Base-by-base conservation (phyloP, 1,140 invertebrate species). In the Sesamia nonagrioides region DNA sequence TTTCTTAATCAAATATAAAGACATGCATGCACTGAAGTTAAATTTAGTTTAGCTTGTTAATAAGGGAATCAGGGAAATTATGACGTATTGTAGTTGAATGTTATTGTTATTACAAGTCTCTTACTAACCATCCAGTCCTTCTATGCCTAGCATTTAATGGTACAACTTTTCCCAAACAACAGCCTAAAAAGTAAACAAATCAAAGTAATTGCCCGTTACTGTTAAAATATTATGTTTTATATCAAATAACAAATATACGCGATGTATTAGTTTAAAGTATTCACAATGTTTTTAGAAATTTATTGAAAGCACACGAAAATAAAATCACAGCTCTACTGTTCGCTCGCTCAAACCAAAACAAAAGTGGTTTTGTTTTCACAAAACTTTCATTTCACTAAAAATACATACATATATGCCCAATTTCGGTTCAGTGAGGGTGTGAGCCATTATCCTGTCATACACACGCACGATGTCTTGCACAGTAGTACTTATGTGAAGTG, bases 381-480 rank as follows among this genome's bases (percentile, higher is more conserved):
- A 60, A 61, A 75, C 37, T 63, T 56, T 79, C 77, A 73, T 73
- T 58, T 73, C 35, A 56, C 54, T 54, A n/a, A 73, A 68, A 68
- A 68, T 68, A 21, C 17, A 82, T 78, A 82, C 72, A 88, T 76
- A 89, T 89, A 88, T 86, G 89, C 82, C 78, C 83, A 86, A 88
- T 87, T 86, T 84, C 21, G 50, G 54, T 81, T 56, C 58, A 77
- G 72, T 73, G 82, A 84, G 92, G 92, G 93, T 90, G 91, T 92
- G 85, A 90, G 89, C 88, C 89, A 94, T 94, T 94, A 93, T 91
- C 83, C 92, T 93, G 93, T 94, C 92, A 93, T 79, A 88, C 74
- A 83, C 92, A 94, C 85, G 87, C 87, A 88, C 74, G 82, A 87
- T 84, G 79, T 79, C 68, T 84, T 79, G 78, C 78, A 83, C 83